Conservation (phyloP, 1,140 invertebrate genomes). For the Halotydeus destructor region DNA sequence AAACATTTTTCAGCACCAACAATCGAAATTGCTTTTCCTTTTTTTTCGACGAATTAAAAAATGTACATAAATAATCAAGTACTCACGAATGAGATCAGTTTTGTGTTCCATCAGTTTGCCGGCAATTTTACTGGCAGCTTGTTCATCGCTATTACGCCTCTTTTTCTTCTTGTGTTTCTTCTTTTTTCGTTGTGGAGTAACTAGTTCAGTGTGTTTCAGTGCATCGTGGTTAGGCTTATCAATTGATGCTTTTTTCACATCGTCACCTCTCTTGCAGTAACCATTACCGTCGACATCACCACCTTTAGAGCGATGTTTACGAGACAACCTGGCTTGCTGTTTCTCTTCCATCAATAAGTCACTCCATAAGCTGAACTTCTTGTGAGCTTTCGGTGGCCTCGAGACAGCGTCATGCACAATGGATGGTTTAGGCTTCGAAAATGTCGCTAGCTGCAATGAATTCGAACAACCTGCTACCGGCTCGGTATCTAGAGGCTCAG, state of each 20-base stretch:
- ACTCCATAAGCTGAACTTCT: slow-evolving; percentile 10
- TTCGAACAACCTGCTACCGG: too few species aligned
- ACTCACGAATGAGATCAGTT: slow-evolving; percentile 9
- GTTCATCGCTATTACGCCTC: slow-evolving; percentile 2
- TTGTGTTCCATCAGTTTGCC: slow-evolving; percentile 3
- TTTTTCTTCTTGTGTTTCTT: not conserved
- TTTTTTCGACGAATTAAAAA: slow-evolving; percentile 13
- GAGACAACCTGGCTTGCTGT: not conserved
- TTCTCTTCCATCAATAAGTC: slow-evolving; percentile 9
- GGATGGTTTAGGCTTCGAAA: too few species aligned
- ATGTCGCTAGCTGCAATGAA: too few species aligned
- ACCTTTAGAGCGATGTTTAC: slow-evolving; percentile 1
- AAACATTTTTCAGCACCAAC: slow-evolving; percentile 48
- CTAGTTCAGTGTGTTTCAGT: not conserved
- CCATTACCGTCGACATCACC: not conserved
- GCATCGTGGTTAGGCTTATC: not conserved
- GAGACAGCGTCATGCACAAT: too few species aligned
- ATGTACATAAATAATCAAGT: not conserved
- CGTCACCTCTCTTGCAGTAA: not conserved
- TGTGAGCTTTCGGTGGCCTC: too few species aligned
- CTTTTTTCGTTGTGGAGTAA: slow-evolving; percentile 1
- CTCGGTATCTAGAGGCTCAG: too few species aligned
- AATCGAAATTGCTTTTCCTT: slow-evolving; percentile 45
- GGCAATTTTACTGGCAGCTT: slow-evolving; percentile 2
- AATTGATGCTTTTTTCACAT: not conserved